Conservation (phyloP, 2,888 invertebrate species). For the Orthonevra nobilis region DNA sequence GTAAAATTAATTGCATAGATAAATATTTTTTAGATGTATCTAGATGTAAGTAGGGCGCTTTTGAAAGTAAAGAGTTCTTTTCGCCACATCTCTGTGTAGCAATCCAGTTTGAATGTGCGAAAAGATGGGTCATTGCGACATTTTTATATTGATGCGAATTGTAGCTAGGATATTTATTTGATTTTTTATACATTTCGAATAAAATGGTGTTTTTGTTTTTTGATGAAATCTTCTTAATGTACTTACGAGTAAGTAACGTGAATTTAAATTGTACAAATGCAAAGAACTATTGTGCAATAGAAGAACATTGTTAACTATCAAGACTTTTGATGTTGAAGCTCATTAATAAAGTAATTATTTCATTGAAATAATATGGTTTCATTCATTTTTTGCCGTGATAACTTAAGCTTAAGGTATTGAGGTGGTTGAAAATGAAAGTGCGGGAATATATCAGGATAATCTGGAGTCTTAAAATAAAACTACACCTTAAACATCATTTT, state of each 20-base stretch:
- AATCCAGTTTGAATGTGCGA: background rate
- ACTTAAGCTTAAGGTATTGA: no score
- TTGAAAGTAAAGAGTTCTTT: background rate
- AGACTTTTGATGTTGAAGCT: slow-evolving; percentile 18
- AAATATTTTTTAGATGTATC: slow-evolving; percentile 27
- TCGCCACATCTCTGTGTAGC: background rate
- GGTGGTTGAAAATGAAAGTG: no score
- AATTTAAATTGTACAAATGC: background rate
- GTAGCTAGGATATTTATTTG: slow-evolving; percentile 11
- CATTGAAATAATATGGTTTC: no score
- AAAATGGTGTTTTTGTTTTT: slow-evolving; percentile 2
- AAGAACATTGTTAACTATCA: background rate
- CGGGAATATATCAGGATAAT: no score
- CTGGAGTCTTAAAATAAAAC: no score
- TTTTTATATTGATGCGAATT: slow-evolving; percentile 6
- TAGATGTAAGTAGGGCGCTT: slow-evolving; percentile 24
- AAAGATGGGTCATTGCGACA: background rate
- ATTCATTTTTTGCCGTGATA: no score
- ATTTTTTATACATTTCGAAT: slow-evolving; percentile 26
- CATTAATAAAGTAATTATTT: background rate
- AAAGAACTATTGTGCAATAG: slow-evolving; percentile 14
- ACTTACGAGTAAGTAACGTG: background rate
- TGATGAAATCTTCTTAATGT: slow-evolving; percentile 2
- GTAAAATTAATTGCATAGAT: slow-evolving; percentile 1
- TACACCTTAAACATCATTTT: no score